phyloP scores from a whole-genome alignment of 2,797 vertebrate species.

The Peromyscus aztecus region DNA sequence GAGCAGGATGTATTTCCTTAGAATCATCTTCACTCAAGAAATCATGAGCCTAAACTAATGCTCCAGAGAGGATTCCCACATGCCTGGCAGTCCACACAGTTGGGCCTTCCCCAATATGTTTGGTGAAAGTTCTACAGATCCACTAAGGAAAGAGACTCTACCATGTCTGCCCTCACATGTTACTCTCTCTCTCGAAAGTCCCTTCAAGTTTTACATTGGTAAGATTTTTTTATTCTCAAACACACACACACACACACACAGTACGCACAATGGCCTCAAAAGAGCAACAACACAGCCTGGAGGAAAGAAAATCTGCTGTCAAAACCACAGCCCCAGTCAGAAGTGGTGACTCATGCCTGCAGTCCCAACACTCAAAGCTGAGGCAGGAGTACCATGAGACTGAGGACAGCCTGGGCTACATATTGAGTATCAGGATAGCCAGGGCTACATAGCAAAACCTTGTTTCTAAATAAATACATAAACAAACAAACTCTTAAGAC shows the following conservation, averaged over 20 bases:
- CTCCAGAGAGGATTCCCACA: conserved; percentile 11
- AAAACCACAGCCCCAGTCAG: conserved; percentile 8
- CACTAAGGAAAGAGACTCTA: conserved; percentile 31
- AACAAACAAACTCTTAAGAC: background rate
- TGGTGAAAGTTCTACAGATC: conserved; percentile 16
- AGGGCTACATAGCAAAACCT: background rate
- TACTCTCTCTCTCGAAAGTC: conserved; percentile 26
- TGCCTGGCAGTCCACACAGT: conserved; percentile 15
- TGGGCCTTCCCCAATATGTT: background rate
- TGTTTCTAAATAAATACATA: background rate
- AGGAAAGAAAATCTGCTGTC: background rate
- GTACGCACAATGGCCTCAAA: conserved; percentile 10
- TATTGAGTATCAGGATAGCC: background rate
- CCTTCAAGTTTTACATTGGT: conserved; percentile 50
- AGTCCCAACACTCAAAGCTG: background rate
- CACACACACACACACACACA: background rate
- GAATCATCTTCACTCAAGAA: background rate
- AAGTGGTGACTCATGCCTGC: background rate
- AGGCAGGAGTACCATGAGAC: background rate
- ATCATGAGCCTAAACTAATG: background rate
- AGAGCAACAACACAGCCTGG: background rate
- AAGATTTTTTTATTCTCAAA: conserved; percentile 50
- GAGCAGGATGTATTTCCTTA: background rate
- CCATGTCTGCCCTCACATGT: background rate
- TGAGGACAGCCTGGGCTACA: background rate